These are phyloP conservation scores for Acomys russatus DNA, from an alignment of 2,797 vertebrate genomes.

Conservation along the genomic window DNA sequence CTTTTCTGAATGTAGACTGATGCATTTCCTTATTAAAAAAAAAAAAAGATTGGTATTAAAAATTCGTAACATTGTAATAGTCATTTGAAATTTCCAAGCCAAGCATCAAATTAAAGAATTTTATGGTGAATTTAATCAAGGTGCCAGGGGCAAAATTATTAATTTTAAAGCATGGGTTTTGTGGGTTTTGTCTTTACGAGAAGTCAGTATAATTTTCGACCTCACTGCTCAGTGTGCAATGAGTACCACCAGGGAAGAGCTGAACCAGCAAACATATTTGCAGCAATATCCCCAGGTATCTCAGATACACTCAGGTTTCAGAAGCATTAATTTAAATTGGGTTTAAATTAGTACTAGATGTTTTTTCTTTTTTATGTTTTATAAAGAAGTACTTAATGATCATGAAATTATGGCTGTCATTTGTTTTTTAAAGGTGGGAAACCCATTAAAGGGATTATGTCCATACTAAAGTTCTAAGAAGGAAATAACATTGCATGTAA, in stretches of 20 bases:
- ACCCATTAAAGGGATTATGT: conserved; percentile 46
- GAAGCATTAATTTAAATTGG: conserved; percentile 30
- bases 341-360: neutral
- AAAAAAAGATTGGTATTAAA: conserved; percentile 34
- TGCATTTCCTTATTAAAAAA: neutral
- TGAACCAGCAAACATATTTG: neutral
- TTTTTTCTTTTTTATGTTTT: neutral
- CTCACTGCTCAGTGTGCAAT: neutral
- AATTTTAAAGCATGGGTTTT: neutral
- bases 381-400: neutral
- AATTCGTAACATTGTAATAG: neutral
- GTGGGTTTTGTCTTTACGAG: neutral
- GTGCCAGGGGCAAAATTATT: neutral
- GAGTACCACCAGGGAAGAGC: neutral
- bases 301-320: neutral
- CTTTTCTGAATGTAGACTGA: conserved; percentile 22
- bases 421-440: conserved; percentile 55
- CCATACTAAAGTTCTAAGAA: conserved; percentile 48
- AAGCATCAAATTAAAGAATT: conserved; percentile 2
- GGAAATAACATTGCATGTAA: neutral
- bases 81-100: conserved; percentile 22
- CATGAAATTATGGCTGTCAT: conserved; percentile 35
- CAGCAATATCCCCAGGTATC: neutral
- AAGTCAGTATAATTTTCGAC: neutral
- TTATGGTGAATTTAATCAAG: conserved; percentile 34